These are phyloP conservation scores for Scaptodrosophila latifasciaeformis DNA, from an alignment of 2,888 invertebrate genomes.

Conservation along the genomic window DNA sequence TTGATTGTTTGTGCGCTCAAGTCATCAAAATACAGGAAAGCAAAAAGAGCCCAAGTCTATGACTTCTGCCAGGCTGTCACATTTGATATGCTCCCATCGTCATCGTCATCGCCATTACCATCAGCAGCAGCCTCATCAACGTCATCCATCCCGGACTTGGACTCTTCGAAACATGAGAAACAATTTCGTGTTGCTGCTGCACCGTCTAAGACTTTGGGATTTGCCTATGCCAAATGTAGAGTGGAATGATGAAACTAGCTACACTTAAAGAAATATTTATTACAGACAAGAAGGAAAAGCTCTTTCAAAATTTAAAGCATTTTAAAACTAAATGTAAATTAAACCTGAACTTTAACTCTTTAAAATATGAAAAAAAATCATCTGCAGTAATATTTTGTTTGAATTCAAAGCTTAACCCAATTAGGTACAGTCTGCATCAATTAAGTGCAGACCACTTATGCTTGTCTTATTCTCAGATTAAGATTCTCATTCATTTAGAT, in stretches of 20 bases:
- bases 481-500: too few species aligned
- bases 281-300: too few species aligned
- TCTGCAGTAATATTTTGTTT: constrained; percentile 5
- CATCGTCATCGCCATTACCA: too few species aligned
- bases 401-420: constrained; percentile 1
- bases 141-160: not conserved
- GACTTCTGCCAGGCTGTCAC: constrained; percentile 56
- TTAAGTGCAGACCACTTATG: too few species aligned
- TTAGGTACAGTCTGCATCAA: too few species aligned
- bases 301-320: too few species aligned
- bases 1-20: constrained; percentile 53
- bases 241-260: too few species aligned
- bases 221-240: constrained; percentile 34
- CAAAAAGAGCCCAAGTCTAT: constrained; percentile 14
- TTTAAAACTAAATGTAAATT: too few species aligned
- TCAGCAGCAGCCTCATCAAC: too few species aligned
- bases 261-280: too few species aligned
- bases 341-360: too few species aligned
- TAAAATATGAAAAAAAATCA: not conserved
- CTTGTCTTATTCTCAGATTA: too few species aligned
- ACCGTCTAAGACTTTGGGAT: constrained; percentile 45
- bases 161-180: constrained; percentile 33
- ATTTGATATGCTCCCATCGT: constrained; percentile 47
- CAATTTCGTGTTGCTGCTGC: constrained; percentile 37
- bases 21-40: constrained; percentile 20